Conservation (phyloP, 2,888 invertebrate genomes). For the Melanophora roralis region DNA sequence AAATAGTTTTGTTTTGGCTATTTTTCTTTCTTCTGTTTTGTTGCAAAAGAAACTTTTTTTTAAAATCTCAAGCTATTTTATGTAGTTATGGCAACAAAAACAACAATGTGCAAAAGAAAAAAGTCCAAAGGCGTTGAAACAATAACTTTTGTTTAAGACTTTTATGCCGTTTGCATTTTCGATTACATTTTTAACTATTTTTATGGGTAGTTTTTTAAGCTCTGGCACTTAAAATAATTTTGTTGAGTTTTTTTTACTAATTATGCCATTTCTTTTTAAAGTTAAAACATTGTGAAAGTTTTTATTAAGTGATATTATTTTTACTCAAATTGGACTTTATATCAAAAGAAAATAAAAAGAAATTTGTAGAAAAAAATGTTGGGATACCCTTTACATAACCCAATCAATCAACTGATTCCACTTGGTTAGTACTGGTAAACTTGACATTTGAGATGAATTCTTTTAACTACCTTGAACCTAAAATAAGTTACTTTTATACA, state of each 20-base stretch:
- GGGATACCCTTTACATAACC: too few species aligned
- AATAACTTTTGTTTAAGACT: background rate
- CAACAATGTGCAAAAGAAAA: background rate
- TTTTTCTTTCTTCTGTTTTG: conserved; percentile 5
- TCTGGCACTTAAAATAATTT: background rate
- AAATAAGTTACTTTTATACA: too few species aligned
- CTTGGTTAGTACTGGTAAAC: too few species aligned
- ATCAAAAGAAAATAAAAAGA: too few species aligned
- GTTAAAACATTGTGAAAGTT: too few species aligned
- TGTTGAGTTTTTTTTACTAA: background rate
- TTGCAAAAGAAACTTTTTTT: conserved; percentile 9
- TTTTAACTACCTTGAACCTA: too few species aligned
- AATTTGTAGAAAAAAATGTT: too few species aligned
- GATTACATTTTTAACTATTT: too few species aligned
- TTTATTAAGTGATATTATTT: too few species aligned
- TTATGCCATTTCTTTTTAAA: background rate
- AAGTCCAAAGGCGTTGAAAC: background rate
- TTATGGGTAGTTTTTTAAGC: background rate
- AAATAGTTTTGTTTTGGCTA: conserved; percentile 1
- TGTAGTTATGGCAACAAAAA: conserved; percentile 42
- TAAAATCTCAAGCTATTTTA: conserved; percentile 39
- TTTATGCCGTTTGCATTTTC: background rate
- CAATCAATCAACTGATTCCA: too few species aligned
- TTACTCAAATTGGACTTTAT: too few species aligned
- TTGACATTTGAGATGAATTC: too few species aligned